phyloP scores from a whole-genome alignment of 2,797 vertebrate species.

The Danio albolineatus region DNA sequence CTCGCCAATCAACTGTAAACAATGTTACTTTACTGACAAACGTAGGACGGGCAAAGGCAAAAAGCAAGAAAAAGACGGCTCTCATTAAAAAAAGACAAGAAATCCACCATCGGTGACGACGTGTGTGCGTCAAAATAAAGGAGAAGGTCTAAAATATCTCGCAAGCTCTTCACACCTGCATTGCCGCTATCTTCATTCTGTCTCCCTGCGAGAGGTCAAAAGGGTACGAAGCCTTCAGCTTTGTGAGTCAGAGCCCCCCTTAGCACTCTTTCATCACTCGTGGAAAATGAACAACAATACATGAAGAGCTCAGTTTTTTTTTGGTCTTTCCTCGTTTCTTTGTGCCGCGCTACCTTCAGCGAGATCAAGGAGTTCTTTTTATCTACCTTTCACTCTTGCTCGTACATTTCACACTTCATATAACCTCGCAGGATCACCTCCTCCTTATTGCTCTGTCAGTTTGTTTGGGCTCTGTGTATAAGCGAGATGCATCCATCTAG shows the following conservation, averaged over 20 bases:
- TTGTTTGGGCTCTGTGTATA: conserved; percentile 29
- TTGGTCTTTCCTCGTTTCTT: conserved; percentile 47
- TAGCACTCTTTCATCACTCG: conserved; percentile 36
- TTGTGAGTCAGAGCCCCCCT: conserved; percentile 55
- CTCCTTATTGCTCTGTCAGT: conserved; percentile 43
- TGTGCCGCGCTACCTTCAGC: conserved; percentile 43
- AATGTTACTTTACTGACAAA: conserved; percentile 5
- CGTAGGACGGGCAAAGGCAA: not conserved
- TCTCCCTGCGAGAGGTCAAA: conserved; percentile 36
- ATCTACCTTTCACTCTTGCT: conserved; percentile 39
- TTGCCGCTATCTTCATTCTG: not conserved
- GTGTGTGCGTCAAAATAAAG: not conserved
- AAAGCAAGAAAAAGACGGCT: not conserved
- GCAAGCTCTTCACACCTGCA: conserved; percentile 18
- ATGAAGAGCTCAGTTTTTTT: conserved; percentile 43
- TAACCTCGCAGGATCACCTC: conserved; percentile 37
- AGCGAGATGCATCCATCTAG: conserved; percentile 21
- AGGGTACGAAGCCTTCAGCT: conserved; percentile 36
- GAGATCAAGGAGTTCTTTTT: conserved; percentile 58
- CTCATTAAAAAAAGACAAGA: conserved; percentile 17
- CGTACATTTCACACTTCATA: conserved; percentile 15
- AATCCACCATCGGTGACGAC: not conserved
- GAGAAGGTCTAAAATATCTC: not conserved
- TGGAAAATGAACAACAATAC: conserved; percentile 42
- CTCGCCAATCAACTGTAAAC: no score